A percentile compares a stretch with the other conserved stretches of the same genome.
These are phyloP conservation scores for Anolis apletophallus DNA, from an alignment of 2,797 vertebrate genomes.

Conservation along the genomic window DNA sequence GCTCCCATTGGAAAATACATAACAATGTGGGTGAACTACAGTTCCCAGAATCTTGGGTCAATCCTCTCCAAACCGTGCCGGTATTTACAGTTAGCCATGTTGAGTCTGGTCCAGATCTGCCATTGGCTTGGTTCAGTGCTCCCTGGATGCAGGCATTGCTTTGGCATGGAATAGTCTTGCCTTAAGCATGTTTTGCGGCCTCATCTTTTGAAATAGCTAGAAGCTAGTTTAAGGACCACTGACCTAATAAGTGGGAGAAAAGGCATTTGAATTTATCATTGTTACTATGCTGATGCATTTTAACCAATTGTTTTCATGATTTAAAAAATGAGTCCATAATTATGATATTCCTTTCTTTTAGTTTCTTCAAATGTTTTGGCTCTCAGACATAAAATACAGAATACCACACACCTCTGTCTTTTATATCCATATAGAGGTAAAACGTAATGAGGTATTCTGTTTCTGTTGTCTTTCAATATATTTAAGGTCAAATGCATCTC, in stretches of 20 bases:
- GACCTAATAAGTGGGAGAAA: too few species aligned
- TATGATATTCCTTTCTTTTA: background rate
- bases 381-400: background rate
- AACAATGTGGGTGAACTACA: too few species aligned
- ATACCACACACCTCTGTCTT: too few species aligned
- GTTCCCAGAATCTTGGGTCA: too few species aligned
- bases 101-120: too few species aligned
- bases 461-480: slow-evolving; percentile 11
- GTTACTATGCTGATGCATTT: background rate
- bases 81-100: too few species aligned
- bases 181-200: background rate
- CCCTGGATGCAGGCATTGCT: too few species aligned
- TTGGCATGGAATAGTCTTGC: background rate
- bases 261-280: background rate
- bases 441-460: background rate
- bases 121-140: too few species aligned
- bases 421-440: background rate
- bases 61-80: too few species aligned
- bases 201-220: background rate
- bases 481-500: slow-evolving; percentile 83
- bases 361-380: background rate
- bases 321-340: too few species aligned
- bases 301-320: background rate
- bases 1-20: too few species aligned
- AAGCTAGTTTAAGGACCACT: background rate